Base-by-base conservation (phyloP, 2,888 invertebrate genomes). In the Drosophila lutescens region DNA sequence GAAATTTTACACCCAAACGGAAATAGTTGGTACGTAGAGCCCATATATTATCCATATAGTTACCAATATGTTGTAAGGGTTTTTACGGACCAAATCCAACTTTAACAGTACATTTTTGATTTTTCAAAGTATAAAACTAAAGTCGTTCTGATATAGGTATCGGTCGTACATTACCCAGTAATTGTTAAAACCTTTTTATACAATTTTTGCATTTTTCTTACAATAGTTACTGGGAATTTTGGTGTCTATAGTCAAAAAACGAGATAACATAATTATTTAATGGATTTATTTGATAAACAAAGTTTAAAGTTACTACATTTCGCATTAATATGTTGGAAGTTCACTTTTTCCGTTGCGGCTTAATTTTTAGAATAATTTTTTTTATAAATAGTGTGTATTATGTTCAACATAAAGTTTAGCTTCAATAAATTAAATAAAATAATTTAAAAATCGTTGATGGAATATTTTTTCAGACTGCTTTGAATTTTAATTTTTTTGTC, bases 11-110 rank as follows among this genome's bases (percentile, higher is more conserved):
- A 74, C 53, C 65, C 53, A 23, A 58, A 23, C 58, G 71, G 76
- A 79, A 79, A 67, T 65, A 66, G 53, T 66, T 47, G 80, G 78
- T 77, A 82, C 63, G 80, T 76, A 62, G 44, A 66, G 59, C 26
- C 58, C 57, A 69, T 69, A 46, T 30, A 63, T 62, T 50, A 26
- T 61, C 43, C 46, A 51, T 34, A 55, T 55, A 40, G 30, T n/a
- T 12, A 15, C n/a, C 7, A 10, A 30, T 13, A 30, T n/a, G 12
- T 68, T 6, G 20, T n/a, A 12, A 3, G 15, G 17, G 17, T 4
- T 32, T 32, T 12, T 57, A 20, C 36, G 38, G 13, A n/a, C 12
- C 13, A 13, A 43, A 20, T 13, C 20, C 6, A 7, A 20, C 9
- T 43, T 20, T 12, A 43, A 6, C 17, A 2, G 12, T 20, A 12